Evolutionary conservation across 2,888 invertebrate genomes (phyloP).

Genomic region (Colostygia pectinataria): DNA sequence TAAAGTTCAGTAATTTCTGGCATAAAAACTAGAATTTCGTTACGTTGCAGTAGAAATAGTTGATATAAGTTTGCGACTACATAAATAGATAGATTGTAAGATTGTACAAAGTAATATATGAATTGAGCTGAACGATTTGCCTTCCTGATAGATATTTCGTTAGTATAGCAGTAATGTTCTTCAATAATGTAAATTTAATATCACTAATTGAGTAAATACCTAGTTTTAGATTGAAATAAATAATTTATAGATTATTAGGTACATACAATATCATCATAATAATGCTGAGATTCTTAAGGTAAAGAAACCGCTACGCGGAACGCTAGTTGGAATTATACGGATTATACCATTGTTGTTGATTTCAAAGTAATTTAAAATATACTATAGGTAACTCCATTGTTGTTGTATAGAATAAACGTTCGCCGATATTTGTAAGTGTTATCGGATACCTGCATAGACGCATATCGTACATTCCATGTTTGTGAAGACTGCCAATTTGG

Average conservation of each 20-base stretch:
- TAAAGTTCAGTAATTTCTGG: too few species aligned
- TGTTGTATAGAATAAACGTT: constrained; percentile 77
- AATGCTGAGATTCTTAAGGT: constrained; percentile 25
- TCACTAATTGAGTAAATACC: constrained; percentile 34
- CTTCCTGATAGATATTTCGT: constrained; percentile 58
- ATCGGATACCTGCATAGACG: constrained; percentile 81
- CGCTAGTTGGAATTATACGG: constrained; percentile 36
- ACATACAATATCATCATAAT: constrained; percentile 31
- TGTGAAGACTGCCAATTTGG: constrained; percentile 83
- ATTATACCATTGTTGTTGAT: constrained; percentile 62
- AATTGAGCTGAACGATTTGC: constrained; percentile 65
- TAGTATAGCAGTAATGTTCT: constrained; percentile 45
- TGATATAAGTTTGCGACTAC: constrained; percentile 21
- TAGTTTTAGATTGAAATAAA: constrained; percentile 25
- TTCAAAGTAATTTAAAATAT: constrained; percentile 57
- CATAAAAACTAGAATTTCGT: too few species aligned
- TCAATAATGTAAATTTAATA: constrained; percentile 28
- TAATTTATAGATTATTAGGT: constrained; percentile 26
- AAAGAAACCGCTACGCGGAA: constrained; percentile 30
- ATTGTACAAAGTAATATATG: constrained; percentile 65
- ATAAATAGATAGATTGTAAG: constrained; percentile 37
- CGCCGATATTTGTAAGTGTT: constrained; percentile 78
- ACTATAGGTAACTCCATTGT: constrained; percentile 71
- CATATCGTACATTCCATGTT: constrained; percentile 83
- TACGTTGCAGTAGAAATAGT: constrained; percentile 13